Evolutionary conservation across 2,113 vertebrate genomes (phyloP).

Genomic region (Centropus bengalensis): DNA sequence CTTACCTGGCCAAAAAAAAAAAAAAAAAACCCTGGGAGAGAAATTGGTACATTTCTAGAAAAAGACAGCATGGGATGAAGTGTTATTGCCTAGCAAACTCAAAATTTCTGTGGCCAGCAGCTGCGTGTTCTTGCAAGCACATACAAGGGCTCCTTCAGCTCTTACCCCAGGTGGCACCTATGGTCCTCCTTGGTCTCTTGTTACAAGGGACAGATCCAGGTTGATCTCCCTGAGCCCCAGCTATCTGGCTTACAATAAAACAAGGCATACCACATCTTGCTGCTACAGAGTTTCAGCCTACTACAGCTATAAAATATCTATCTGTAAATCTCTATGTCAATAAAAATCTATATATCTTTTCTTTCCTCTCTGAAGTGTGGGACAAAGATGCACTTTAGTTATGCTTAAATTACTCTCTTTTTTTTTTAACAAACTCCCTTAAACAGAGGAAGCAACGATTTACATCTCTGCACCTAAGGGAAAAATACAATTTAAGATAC

Average conservation of each 20-base stretch:
- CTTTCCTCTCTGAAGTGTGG: not conserved
- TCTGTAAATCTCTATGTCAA: not conserved
- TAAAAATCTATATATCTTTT: not conserved
- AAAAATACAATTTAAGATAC: not conserved
- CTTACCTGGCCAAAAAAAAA: not conserved
- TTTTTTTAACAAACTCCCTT: slow-evolving; percentile 1
- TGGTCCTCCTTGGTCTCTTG: accelerated
- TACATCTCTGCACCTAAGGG: not conserved
- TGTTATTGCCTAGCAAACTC: not conserved
- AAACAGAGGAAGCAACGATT: not conserved
- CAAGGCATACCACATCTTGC: not conserved
- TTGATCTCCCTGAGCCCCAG: not conserved
- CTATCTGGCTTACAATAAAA: not conserved
- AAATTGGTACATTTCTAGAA: not conserved
- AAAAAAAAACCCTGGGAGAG: not conserved
- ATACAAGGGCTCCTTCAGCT: not conserved
- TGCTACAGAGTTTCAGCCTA: not conserved
- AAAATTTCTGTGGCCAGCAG: not conserved
- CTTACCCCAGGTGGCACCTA: not conserved
- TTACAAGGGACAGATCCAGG: not conserved
- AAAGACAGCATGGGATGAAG: not conserved
- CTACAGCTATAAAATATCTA: not conserved
- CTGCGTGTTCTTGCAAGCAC: not conserved
- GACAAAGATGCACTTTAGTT: not conserved
- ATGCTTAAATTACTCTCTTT: not conserved